Evolutionary conservation across 2,797 vertebrate species (phyloP).

Genomic region (Pristis pectinata): DNA sequence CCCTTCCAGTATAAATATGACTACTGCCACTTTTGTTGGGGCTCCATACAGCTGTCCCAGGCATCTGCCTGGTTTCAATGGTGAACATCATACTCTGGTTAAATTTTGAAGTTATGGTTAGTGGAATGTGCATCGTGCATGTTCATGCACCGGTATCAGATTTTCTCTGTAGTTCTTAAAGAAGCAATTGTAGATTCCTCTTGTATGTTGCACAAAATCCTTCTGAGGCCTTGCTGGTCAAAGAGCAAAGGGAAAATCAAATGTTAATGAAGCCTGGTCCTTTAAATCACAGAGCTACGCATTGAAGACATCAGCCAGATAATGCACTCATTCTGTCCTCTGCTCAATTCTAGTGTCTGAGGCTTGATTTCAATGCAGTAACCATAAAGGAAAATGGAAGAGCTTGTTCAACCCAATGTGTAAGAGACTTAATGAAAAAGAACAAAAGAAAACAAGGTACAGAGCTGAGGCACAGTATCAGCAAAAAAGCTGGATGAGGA

Average conservation of each 20-base stretch:
- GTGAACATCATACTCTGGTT: neutral
- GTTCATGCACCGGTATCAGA: neutral
- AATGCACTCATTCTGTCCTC: no score
- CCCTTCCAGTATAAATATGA: neutral
- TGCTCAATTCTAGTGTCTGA: no score
- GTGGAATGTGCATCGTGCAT: neutral
- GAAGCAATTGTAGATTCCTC: neutral
- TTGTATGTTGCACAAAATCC: neutral
- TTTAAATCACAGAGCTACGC: neutral
- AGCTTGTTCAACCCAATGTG: no score
- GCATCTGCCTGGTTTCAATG: neutral
- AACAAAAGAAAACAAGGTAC: no score
- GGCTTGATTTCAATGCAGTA: no score
- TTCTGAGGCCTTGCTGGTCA: neutral
- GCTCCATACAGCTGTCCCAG: neutral
- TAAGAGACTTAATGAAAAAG: no score
- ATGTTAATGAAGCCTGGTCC: neutral
- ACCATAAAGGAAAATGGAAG: no score
- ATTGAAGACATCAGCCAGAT: no score
- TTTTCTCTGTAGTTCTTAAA: no score
- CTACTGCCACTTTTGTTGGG: neutral
- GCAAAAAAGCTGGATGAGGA: neutral
- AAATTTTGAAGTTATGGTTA: neutral
- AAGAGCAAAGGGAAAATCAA: neutral
- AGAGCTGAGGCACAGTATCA: no score